phyloP scores from a whole-genome alignment of 1,140 invertebrate species.

The Drosophila erecta region DNA sequence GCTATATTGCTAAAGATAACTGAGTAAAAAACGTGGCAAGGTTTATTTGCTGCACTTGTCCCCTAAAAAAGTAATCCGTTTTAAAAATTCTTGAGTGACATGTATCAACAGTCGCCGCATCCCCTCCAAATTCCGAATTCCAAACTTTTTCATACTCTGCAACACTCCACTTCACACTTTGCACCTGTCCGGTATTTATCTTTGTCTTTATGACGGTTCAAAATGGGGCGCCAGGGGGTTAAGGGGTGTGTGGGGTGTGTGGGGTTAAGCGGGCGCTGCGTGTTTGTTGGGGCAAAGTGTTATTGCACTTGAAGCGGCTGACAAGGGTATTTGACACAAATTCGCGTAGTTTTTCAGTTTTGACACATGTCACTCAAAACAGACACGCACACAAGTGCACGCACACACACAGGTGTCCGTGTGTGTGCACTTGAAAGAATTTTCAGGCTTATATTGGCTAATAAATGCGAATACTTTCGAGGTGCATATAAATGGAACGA shows the following conservation, averaged over 20 bases:
- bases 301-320: constrained; percentile 74
- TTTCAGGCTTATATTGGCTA: neutral
- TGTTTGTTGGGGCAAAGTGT: constrained; percentile 32
- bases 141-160: constrained; percentile 4
- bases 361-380: constrained; percentile 79
- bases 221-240: neutral
- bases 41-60: neutral
- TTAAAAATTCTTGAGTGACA: neutral
- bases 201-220: constrained; percentile 40
- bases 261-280: constrained; percentile 6
- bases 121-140: neutral
- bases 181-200: constrained; percentile 46
- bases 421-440: constrained; percentile 1
- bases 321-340: constrained; percentile 83
- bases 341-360: constrained; percentile 83
- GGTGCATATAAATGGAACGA: too few relatives aligned
- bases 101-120: constrained; percentile 5
- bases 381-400: constrained; percentile 7
- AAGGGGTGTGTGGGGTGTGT: constrained; percentile 3
- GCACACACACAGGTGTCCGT: constrained; percentile 7
- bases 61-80: neutral
- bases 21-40: neutral
- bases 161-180: constrained; percentile 9
- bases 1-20: too few relatives aligned
- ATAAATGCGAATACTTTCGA: too few relatives aligned